Evolutionary conservation across 2,113 vertebrate genomes (phyloP).

Genomic region (Pseudopipra pipra): DNA sequence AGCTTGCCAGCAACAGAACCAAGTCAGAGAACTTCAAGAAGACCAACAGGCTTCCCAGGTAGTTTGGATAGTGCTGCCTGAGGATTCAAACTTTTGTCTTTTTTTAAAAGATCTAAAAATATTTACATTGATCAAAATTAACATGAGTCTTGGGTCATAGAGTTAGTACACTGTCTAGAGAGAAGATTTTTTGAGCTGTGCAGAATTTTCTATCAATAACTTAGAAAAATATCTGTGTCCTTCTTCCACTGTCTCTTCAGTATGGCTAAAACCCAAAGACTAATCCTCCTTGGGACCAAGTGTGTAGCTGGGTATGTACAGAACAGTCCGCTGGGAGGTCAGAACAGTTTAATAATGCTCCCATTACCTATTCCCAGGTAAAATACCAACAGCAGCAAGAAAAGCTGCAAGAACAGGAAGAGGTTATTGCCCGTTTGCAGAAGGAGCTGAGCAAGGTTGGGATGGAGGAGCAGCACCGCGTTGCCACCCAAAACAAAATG

Average conservation of each 20-base stretch:
- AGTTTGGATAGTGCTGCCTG: background rate
- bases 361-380: constrained; percentile 11
- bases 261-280: background rate
- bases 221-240: background rate
- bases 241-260: background rate
- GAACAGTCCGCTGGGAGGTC: background rate
- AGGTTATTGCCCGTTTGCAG: constrained; percentile 75
- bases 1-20: constrained; percentile 75
- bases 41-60: constrained; percentile 79
- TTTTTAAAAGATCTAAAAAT: background rate
- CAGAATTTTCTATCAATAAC: background rate
- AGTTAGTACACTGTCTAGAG: background rate
- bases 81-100: background rate
- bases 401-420: constrained; percentile 72
- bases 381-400: constrained; percentile 75
- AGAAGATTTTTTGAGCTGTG: background rate
- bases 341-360: background rate
- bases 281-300: background rate
- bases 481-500: constrained; percentile 72
- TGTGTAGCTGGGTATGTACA: background rate
- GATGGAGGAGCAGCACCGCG: constrained; percentile 75
- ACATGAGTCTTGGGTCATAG: background rate
- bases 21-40: constrained; percentile 76
- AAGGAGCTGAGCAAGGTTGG: constrained; percentile 72
- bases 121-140: background rate